phyloP scores from a whole-genome alignment of 1,140 invertebrate species.

The Chironomus striatipennis region DNA sequence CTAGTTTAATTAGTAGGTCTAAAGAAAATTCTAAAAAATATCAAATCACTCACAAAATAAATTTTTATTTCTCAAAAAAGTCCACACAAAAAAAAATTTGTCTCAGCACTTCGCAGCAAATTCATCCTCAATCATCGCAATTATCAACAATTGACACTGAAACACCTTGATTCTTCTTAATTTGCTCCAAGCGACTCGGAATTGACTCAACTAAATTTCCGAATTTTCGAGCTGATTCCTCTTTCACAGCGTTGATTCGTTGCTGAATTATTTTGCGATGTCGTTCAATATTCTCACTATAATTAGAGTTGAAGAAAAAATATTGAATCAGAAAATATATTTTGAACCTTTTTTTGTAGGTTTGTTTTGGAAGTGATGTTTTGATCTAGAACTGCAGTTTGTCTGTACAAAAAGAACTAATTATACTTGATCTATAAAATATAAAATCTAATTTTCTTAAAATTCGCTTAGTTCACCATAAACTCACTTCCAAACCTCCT shows the following conservation, averaged over 20 bases:
- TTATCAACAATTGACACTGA: not conserved
- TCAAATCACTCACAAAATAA: not conserved
- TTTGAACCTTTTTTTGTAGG: not conserved
- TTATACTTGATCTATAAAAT: no score
- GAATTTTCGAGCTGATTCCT: conserved; percentile 37
- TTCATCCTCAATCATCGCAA: not conserved
- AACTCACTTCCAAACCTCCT: no score
- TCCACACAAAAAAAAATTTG: no score
- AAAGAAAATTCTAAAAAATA: no score
- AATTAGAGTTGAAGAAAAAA: not conserved
- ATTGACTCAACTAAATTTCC: conserved; percentile 34
- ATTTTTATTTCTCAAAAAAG: not conserved
- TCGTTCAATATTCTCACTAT: conserved; percentile 30
- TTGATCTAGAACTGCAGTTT: no score
- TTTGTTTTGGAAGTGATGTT: no score
- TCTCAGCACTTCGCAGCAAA: not conserved
- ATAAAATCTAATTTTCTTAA: no score
- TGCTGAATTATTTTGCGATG: conserved; percentile 39
- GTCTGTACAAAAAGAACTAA: no score
- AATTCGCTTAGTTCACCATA: no score
- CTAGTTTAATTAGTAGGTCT: no score
- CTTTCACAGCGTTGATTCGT: conserved; percentile 34
- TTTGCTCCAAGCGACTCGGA: conserved; percentile 24
- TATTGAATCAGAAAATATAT: no score
- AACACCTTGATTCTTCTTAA: not conserved